Base-by-base conservation (phyloP, 2,888 invertebrate genomes). In the Pollenia labialis region DNA sequence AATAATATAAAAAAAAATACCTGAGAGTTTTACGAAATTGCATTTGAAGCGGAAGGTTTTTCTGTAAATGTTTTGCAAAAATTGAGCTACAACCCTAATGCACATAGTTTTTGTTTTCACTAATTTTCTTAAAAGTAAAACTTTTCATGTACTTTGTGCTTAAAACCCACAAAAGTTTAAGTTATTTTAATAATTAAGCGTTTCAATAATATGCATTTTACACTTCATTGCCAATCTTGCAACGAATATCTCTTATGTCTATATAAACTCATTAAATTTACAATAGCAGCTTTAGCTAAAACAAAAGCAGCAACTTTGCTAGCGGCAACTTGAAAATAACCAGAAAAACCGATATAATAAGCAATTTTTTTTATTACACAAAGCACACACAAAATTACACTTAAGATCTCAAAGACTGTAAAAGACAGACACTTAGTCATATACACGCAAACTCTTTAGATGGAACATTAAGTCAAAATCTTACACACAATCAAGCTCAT, bases 181-280 rank as follows among this genome's bases (percentile, higher is more conserved):
- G 11, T 48, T 40, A 40, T 64, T 71, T 85, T 76, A 72, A 77
- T 66, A 72, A 60, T 85, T 76, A 66, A 85, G 62, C 1, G 48
- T n/a, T 77, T 48, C 58, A 42, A 52, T 68, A 76, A 72, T 46
- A 64, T 56, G 50, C 42, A 81, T 77, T 77, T 77, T 68, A 54
- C 44, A 74, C 81, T 79, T 85, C 62, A 79, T 44, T 81, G 66
- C 18, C 58, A 81, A 72, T 81, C 32, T 48, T 81, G n/a, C 16
- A 48, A 18, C 16, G 77, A 23, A 85, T 69, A 77, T 81, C 68
- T 74, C 68, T 77, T 66, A 42, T 60, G 76, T 85, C 72, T 77
- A 85, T 81, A 81, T 81, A 54, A 85, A 77, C 66, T 42, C 52
- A 81, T 85, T 72, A 71, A 80, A 64, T 66, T 71, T 64, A 79